Conservation (phyloP, 1,140 invertebrate species). For the Sminthurides bifidus region DNA sequence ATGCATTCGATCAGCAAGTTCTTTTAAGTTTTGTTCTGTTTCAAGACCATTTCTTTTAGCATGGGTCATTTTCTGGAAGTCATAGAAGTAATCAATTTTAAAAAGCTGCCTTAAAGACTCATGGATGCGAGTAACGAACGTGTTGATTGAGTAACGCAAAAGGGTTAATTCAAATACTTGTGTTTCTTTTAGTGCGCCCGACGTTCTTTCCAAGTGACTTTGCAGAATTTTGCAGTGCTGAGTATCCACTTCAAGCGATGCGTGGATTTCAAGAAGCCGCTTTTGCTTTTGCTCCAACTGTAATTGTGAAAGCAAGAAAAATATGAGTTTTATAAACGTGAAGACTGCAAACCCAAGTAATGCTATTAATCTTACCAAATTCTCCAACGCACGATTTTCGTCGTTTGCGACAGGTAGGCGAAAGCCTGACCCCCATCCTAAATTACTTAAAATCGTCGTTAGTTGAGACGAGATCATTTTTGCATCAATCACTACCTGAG, state of each 20-base stretch:
- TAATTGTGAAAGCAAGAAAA: not conserved
- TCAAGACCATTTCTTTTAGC: slow-evolving; percentile 4
- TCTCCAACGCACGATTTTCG: slow-evolving; percentile 53
- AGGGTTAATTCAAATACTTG: too few species aligned
- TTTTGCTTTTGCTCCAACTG: slow-evolving; percentile 23
- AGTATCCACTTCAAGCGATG: slow-evolving; percentile 7
- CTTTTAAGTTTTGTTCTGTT: slow-evolving; percentile 4
- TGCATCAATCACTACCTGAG: too few species aligned
- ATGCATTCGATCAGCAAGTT: not conserved
- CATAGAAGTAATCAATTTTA: too few species aligned
- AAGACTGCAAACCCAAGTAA: not conserved
- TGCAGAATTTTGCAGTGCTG: not conserved
- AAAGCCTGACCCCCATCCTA: slow-evolving; percentile 59
- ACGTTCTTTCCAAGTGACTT: not conserved
- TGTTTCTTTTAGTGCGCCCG: not conserved
- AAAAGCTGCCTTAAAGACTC: too few species aligned
- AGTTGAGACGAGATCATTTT: slow-evolving; percentile 10
- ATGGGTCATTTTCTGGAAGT: slow-evolving; percentile 7
- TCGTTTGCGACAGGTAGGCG: slow-evolving; percentile 57
- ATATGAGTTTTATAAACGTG: not conserved
- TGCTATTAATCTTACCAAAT: slow-evolving; percentile 36
- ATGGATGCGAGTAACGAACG: too few species aligned
- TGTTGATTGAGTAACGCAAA: too few species aligned
- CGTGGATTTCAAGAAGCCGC: slow-evolving; percentile 1
- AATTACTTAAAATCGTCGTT: slow-evolving; percentile 32